Evolutionary conservation across 2,888 invertebrate genomes (phyloP), one percentile per base, ranked within the genome.

Genomic region (Agrochola lychnidis): DNA sequence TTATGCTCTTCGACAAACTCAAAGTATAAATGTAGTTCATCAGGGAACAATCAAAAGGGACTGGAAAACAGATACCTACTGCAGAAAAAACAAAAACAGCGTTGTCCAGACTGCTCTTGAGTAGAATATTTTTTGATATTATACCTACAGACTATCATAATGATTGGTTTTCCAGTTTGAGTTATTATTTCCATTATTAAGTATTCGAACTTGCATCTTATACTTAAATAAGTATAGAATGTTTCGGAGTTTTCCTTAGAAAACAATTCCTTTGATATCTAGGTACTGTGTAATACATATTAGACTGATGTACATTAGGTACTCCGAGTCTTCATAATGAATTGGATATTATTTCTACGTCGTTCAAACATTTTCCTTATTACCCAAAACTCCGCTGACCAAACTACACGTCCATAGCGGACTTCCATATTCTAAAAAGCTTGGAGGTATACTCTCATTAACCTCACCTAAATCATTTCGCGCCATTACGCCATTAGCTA

Each of bases 311-410:
- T 62, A 51, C 48, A 48, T 48, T 48, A 19, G 0, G 19, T n/a
- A n/a, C n/a, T n/a, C n/a, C n/a, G n/a, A n/a, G 0, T 51, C 51
- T 36, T 70, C 30, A 61, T 22, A 69, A 76, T 70, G 56, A 79
- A 67, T 68, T 71, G 40, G 45, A n/a, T 14, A 9, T 51, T 71
- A 19, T 76, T 64, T 73, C 59, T 42, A 57, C 25, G 42, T 30
- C 71, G 40, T 63, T 36, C 51, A 71, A 40, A 51, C 16, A 61
- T 72, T 82, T 79, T 83, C 62, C 70, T 75, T 73, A 72, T 81
- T 68, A 73, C 40, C 48, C 53, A 64, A 51, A 57, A 57, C 16
- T 70, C 22, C 69, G 74, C 68, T 73, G 69, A 76, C 80, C 45
- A 70, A 40, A 45, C 69, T 68, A 51, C 69, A 62, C 63, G 53